phyloP scores from a whole-genome alignment of 2,113 vertebrate species.

The Colius striatus region DNA sequence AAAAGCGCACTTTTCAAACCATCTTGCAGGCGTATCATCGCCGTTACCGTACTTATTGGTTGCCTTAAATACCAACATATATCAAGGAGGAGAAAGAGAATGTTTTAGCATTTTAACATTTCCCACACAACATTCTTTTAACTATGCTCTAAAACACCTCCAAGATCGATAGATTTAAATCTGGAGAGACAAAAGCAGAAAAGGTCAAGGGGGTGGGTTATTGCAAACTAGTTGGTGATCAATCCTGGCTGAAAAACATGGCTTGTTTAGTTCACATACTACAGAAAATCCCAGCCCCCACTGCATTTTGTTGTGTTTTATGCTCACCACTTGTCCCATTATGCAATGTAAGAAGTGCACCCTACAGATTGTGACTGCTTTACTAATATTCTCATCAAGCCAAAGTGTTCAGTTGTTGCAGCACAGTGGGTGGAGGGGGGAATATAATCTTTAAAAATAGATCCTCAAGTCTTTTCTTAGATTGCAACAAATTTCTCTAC shows the following conservation, averaged over 20 bases:
- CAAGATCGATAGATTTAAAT: neutral
- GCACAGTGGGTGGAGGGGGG: constrained; percentile 47
- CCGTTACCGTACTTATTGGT: neutral
- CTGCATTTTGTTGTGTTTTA: neutral
- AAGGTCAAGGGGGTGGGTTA: neutral
- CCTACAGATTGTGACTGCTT: constrained; percentile 49
- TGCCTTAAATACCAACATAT: constrained; percentile 20
- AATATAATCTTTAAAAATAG: constrained; percentile 59
- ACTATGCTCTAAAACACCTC: neutral
- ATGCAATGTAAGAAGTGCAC: constrained; percentile 25
- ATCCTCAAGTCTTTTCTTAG: constrained; percentile 64
- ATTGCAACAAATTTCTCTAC: neutral
- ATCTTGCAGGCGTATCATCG: neutral
- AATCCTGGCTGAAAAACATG: neutral
- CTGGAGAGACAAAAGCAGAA: neutral
- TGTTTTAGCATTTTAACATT: neutral
- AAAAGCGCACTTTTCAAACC: constrained; percentile 11
- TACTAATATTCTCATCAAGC: constrained; percentile 50
- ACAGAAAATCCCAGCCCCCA: neutral
- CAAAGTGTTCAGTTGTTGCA: constrained; percentile 50
- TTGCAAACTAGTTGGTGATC: neutral
- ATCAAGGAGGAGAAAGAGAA: neutral
- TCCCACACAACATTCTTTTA: neutral
- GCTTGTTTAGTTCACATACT: neutral
- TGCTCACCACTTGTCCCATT: neutral